These are phyloP conservation scores for Phragmatobia fuliginosa DNA, from an alignment of 2,888 invertebrate species.

Conservation along the genomic window DNA sequence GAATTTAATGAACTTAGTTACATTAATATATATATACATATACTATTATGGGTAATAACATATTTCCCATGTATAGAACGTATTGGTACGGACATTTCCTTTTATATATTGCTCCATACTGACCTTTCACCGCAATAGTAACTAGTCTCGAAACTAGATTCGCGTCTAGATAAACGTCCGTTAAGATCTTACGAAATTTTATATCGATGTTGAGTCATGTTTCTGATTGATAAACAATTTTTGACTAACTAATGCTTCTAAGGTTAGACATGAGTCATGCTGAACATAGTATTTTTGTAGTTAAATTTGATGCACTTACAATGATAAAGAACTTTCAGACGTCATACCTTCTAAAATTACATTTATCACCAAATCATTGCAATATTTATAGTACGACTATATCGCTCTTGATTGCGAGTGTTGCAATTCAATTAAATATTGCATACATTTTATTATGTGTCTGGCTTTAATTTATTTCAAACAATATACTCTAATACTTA, in stretches of 20 bases:
- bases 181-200: constrained; percentile 57
- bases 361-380: too few relatives aligned
- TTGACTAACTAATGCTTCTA: not conserved
- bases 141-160: constrained; percentile 76
- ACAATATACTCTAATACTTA: too few relatives aligned
- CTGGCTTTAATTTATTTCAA: too few relatives aligned
- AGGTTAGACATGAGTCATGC: not conserved
- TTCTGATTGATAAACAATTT: constrained; percentile 3
- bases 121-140: constrained; percentile 81
- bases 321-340: not conserved
- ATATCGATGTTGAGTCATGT: constrained; percentile 38
- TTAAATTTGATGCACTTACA: too few relatives aligned
- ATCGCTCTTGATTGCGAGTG: too few relatives aligned
- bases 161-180: constrained; percentile 67
- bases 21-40: too few relatives aligned
- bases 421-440: too few relatives aligned
- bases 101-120: constrained; percentile 58
- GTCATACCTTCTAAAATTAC: too few relatives aligned
- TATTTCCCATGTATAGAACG: not conserved
- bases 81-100: constrained; percentile 48
- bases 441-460: not conserved
- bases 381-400: too few relatives aligned
- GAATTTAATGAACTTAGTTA: too few relatives aligned
- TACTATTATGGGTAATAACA: not conserved
- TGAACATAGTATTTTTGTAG: too few relatives aligned